Conservation (phyloP, 2,113 vertebrate species). For the Odocoileus virginianus region DNA sequence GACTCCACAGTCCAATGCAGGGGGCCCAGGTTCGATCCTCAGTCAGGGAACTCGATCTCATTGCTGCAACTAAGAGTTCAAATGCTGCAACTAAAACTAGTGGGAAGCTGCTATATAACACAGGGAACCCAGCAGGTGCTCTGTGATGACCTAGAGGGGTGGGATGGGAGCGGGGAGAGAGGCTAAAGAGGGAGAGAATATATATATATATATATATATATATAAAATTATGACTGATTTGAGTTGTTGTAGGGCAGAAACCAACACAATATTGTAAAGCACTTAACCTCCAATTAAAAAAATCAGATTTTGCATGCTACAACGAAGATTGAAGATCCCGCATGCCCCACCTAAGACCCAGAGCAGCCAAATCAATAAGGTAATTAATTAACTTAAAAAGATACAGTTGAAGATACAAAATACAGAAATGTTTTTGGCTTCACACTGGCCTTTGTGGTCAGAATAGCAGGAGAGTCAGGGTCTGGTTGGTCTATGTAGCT, state of each 20-base stretch:
- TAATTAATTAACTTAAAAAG: background rate
- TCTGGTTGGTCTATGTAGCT: background rate
- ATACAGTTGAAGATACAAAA: background rate
- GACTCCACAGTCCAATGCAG: background rate
- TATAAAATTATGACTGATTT: background rate
- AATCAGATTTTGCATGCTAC: background rate
- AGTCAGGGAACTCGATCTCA: background rate
- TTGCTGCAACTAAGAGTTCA: background rate
- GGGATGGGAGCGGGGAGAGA: background rate
- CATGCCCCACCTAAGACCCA: background rate
- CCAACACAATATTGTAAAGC: background rate
- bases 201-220: background rate
- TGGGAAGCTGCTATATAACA: background rate
- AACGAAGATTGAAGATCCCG: background rate
- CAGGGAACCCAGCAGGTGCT: background rate
- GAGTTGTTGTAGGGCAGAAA: background rate
- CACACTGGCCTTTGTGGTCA: background rate
- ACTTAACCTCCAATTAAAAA: background rate
- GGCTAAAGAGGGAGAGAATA: background rate
- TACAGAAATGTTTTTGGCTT: background rate
- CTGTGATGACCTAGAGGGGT: background rate
- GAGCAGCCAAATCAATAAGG: background rate
- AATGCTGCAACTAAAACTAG: background rate
- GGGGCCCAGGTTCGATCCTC: background rate
- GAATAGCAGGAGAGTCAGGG: background rate